phyloP scores from a whole-genome alignment of 2,797 vertebrate genomes.

The Argya squamiceps region DNA sequence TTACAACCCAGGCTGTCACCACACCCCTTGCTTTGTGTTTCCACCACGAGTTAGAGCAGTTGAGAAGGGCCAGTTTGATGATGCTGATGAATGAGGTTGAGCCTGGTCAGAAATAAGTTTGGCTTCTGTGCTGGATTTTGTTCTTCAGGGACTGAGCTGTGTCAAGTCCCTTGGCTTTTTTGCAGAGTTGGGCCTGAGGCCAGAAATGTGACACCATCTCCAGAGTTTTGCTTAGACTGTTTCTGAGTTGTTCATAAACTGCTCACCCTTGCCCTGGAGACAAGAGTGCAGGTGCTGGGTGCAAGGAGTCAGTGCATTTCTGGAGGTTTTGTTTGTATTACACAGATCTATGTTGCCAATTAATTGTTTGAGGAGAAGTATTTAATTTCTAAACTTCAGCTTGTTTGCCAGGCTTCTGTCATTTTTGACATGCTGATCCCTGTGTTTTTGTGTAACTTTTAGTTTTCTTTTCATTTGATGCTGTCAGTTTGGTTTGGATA shows the following conservation, averaged over 20 bases:
- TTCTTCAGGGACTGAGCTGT: neutral
- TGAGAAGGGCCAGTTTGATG: conserved; percentile 78
- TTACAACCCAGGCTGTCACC: conserved; percentile 72
- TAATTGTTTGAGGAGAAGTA: neutral
- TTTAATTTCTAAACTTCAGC: neutral
- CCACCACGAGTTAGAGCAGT: conserved; percentile 50
- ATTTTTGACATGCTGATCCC: neutral
- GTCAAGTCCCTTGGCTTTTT: neutral
- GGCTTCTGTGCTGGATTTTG: neutral
- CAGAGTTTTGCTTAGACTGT: neutral
- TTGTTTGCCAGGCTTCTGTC: neutral
- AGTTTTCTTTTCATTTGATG: neutral
- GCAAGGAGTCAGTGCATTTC: neutral
- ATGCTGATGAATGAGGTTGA: conserved; percentile 74
- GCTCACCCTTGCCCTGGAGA: neutral
- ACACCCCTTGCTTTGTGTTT: conserved; percentile 61
- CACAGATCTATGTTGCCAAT: neutral
- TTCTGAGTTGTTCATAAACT: neutral
- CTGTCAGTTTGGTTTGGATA: neutral
- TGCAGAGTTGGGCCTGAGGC: neutral
- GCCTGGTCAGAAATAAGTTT: conserved; percentile 1
- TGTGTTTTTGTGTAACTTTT: neutral
- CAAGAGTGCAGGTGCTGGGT: neutral
- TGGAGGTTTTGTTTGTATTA: neutral
- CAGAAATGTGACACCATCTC: neutral